Base-by-base conservation (phyloP, 1,140 invertebrate genomes). In the Dendroctonus ponderosae region DNA sequence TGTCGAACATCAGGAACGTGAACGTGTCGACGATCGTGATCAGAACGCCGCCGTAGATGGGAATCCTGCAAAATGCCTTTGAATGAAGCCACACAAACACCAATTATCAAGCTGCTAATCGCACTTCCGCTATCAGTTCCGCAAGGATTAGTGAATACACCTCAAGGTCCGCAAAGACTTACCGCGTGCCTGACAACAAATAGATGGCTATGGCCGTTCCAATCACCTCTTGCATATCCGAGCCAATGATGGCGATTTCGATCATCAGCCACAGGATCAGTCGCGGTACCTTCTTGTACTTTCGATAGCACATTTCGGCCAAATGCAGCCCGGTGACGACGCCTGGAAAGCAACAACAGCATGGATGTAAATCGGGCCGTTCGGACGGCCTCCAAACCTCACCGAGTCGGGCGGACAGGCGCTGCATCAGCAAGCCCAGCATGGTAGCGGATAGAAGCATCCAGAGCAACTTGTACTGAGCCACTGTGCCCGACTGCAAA, bases 151-250 rank as follows among this genome's bases (percentile, higher is more conserved):
- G 26, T 26, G 26, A 26, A 26, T 26, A 26, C 3, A 1, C 26
- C 26, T 26, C 26, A 26, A 26, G 26, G 26, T 26, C 26, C 26
- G 3, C 26, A 48, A 5, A 26, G 38, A 70, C 69, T 69, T 83
- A 94, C 92, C 77, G 78, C 85, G 87, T 88, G 80, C 92, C 90
- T 8, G 92, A 92, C 52, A 97, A 80, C 9, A 97, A 80, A 80
- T 92, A 94, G 71, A 97, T 83, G 14, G 95, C 93, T 73, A 95
- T 94, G 9, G 94, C 90, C 26, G 93, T 95, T 53, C 93, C 93
- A 72, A 96, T 94, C 48, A 94, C 91, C 82, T 94, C 93, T 79
- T 96, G 94, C 92, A 96, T 96, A 78, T 96, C 93, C 15, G 91
- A 93, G 5, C 93, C 93, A 76, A 97, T 95, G 74, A 97, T 96